Percentiles rank a stretch among this genome's conserved stretches.
Conservation (phyloP, 2,888 invertebrate species). For the Seira musarum region DNA sequence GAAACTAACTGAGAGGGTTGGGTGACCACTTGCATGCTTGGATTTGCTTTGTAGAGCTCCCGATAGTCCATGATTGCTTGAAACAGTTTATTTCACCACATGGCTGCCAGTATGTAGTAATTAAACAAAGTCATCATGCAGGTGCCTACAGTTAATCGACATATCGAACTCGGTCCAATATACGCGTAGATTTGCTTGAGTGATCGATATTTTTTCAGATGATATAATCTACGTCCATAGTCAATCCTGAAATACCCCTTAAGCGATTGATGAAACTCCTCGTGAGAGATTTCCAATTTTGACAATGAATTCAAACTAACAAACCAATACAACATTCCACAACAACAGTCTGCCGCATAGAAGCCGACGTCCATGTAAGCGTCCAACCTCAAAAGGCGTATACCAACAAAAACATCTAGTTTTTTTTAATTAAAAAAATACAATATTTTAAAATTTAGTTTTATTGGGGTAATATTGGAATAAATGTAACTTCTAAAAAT, state of each 20-base stretch:
- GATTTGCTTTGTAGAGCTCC: too few relatives aligned
- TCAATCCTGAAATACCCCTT: constrained; percentile 11
- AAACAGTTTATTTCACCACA: too few relatives aligned
- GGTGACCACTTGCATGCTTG: too few relatives aligned
- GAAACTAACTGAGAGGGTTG: too few relatives aligned
- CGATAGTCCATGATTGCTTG: too few relatives aligned
- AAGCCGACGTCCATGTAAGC: constrained; percentile 21
- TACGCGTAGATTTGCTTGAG: constrained; percentile 9
- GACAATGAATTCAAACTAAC: constrained; percentile 20
- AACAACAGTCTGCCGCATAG: constrained; percentile 36
- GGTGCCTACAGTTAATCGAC: constrained; percentile 14
- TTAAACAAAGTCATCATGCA: constrained; percentile 26
- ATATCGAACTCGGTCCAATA: constrained; percentile 25
- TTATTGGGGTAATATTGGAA: too few relatives aligned
- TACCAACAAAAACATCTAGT: constrained; percentile 45
- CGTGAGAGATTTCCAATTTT: constrained; percentile 18
- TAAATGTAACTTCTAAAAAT: too few relatives aligned
- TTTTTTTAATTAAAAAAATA: too few relatives aligned
- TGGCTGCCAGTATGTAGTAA: constrained; percentile 40
- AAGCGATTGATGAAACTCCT: constrained; percentile 16
- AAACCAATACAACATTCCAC: constrained; percentile 41
- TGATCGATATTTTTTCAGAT: constrained; percentile 8
- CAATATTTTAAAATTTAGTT: too few relatives aligned
- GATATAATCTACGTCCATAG: neutral
- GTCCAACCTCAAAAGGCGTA: constrained; percentile 10